Conservation (phyloP, 2,888 invertebrate species). For the Athalia rosae region DNA sequence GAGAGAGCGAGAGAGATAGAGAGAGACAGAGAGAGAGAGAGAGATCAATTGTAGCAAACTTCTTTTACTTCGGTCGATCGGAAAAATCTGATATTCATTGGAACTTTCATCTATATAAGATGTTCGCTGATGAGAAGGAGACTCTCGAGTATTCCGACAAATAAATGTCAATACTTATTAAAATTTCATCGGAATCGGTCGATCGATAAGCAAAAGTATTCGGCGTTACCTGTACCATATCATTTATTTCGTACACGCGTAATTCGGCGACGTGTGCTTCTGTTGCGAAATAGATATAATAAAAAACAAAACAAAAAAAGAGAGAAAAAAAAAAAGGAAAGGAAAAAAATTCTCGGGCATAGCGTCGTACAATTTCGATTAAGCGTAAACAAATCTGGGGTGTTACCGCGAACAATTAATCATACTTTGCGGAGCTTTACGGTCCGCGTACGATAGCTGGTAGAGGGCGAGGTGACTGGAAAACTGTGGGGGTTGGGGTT, state of each 20-base stretch:
- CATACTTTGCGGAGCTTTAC: constrained; percentile 46
- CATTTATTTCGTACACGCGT: no score
- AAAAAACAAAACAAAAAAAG: no score
- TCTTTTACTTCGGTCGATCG: constrained; percentile 31
- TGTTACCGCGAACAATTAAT: constrained; percentile 41
- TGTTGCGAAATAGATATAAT: no score
- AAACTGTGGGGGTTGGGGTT: constrained; percentile 24
- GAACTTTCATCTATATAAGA: constrained; percentile 33
- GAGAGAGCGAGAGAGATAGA: constrained; percentile 48
- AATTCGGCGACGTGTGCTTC: no score
- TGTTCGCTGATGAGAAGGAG: constrained; percentile 26
- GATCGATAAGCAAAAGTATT: not conserved
- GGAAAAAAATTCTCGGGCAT: not conserved
- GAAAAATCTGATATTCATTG: constrained; percentile 43
- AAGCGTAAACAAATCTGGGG: constrained; percentile 41
- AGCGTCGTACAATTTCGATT: constrained; percentile 32
- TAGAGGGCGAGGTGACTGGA: constrained; percentile 28
- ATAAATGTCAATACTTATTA: constrained; percentile 20
- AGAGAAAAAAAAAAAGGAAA: not conserved
- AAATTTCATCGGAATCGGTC: not conserved
- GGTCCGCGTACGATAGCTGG: constrained; percentile 3
- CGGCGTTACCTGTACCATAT: not conserved
- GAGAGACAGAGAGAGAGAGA: constrained; percentile 31
- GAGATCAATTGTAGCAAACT: constrained; percentile 10
- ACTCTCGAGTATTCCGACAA: constrained; percentile 17